These are phyloP conservation scores for Rhopalosiphum padi DNA, from an alignment of 1,140 invertebrate species.

Conservation along the genomic window DNA sequence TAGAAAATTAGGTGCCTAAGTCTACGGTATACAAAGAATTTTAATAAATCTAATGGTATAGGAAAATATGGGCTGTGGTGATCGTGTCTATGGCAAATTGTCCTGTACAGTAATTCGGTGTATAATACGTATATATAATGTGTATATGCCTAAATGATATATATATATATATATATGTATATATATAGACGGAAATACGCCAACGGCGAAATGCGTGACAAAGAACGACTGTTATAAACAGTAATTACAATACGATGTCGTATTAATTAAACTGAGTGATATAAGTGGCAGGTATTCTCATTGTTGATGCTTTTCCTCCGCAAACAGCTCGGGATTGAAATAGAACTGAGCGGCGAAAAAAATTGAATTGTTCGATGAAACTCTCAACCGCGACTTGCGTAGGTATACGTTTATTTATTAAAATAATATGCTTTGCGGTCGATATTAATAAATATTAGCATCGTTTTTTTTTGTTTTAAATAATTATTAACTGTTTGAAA, in stretches of 20 bases:
- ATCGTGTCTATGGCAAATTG: neutral
- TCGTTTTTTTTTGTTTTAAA: no score
- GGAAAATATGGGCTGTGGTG: neutral
- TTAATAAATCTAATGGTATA: neutral
- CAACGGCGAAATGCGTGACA: neutral
- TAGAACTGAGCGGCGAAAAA: neutral
- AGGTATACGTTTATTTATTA: neutral
- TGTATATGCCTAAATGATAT: no score
- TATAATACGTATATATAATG: neutral
- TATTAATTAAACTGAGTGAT: neutral
- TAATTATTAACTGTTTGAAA: no score
- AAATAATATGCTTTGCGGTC: neutral
- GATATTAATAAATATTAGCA: neutral
- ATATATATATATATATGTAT: no score
- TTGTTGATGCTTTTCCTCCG: neutral
- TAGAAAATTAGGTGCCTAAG: neutral
- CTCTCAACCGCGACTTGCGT: neutral
- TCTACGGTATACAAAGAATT: neutral
- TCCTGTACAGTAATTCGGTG: neutral
- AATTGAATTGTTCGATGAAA: neutral
- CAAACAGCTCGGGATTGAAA: neutral
- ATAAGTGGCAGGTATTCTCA: neutral
- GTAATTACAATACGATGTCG: neutral
- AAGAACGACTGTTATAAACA: neutral
- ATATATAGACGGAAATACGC: neutral